phyloP scores from a whole-genome alignment of 2,113 vertebrate genomes.

The Onychostruthus taczanowskii region DNA sequence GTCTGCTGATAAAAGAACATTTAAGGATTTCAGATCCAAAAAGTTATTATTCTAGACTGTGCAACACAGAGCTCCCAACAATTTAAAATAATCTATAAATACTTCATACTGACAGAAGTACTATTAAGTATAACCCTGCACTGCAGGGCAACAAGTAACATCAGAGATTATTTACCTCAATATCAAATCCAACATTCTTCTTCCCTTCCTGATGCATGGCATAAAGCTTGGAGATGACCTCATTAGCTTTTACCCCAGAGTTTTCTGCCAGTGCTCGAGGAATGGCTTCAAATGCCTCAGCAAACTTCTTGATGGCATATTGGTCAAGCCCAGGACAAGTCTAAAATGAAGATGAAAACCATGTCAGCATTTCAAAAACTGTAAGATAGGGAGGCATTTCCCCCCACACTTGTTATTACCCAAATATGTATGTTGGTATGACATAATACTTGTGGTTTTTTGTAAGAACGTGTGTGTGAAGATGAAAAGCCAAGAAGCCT shows the following conservation, averaged over 20 bases:
- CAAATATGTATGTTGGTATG: background rate
- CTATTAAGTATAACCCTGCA: background rate
- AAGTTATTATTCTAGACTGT: background rate
- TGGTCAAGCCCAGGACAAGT: constrained; percentile 95
- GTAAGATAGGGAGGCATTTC: background rate
- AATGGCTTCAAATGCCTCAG: constrained; percentile 91
- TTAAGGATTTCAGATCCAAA: background rate
- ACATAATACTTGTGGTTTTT: background rate
- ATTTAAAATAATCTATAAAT: background rate
- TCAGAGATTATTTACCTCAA: constrained; percentile 81
- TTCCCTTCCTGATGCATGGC: constrained; percentile 93
- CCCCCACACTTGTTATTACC: background rate
- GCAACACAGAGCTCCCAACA: background rate
- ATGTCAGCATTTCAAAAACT: background rate
- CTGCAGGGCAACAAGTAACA: background rate
- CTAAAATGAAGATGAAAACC: constrained; percentile 67
- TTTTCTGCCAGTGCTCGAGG: constrained; percentile 94
- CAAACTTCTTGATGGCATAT: constrained; percentile 97
- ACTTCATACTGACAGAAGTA: background rate
- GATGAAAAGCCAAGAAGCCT: background rate
- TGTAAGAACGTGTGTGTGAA: rapidly evolving
- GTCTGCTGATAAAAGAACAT: background rate
- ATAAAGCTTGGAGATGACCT: constrained; percentile 95
- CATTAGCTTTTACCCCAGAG: constrained; percentile 91
- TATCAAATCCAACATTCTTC: constrained; percentile 93